Percentiles rank a stretch among this genome's conserved stretches.
phyloP scores from a whole-genome alignment of 1,140 invertebrate species.

The Cydia amplana region DNA sequence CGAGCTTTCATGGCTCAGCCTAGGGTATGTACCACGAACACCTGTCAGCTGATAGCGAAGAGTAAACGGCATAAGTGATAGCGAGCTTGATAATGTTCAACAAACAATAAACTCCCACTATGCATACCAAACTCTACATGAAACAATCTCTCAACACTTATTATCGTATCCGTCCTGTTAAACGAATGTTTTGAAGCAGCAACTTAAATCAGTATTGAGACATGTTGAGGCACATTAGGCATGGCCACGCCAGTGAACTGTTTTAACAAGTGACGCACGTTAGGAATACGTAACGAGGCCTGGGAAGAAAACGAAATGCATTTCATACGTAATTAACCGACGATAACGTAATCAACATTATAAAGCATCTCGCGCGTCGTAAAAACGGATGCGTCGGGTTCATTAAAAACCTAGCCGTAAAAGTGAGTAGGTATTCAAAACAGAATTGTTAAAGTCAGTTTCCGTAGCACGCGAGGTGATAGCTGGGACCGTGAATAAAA shows the following conservation, averaged over 20 bases:
- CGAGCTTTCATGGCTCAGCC: slow-evolving; percentile 80
- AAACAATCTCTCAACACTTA: not conserved
- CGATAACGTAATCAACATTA: slow-evolving; percentile 49
- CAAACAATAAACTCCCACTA: slow-evolving; percentile 4
- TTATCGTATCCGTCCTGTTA: not conserved
- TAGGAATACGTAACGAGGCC: slow-evolving; percentile 59
- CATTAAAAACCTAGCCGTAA: slow-evolving; percentile 30
- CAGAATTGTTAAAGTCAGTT: slow-evolving; percentile 19
- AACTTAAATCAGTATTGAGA: slow-evolving; percentile 46
- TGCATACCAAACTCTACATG: not conserved
- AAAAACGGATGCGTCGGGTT: slow-evolving; percentile 22
- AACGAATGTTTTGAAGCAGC: slow-evolving; percentile 18
- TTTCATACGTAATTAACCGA: slow-evolving; percentile 57
- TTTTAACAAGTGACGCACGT: slow-evolving; percentile 62
- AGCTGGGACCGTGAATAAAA: slow-evolving; percentile 56
- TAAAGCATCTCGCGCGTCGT: slow-evolving; percentile 27
- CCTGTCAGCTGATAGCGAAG: slow-evolving; percentile 33
- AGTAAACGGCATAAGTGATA: slow-evolving; percentile 36
- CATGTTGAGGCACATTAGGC: slow-evolving; percentile 46
- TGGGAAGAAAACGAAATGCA: slow-evolving; percentile 50
- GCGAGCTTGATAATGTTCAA: slow-evolving; percentile 10
- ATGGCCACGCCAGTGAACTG: slow-evolving; percentile 51
- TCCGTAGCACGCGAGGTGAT: slow-evolving; percentile 52
- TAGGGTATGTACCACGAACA: slow-evolving; percentile 73
- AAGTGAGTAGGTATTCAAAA: slow-evolving; percentile 20